These are phyloP conservation scores for Campylomormyrus numenius DNA, from an alignment of 2,113 vertebrate genomes.

Conservation along the genomic window DNA sequence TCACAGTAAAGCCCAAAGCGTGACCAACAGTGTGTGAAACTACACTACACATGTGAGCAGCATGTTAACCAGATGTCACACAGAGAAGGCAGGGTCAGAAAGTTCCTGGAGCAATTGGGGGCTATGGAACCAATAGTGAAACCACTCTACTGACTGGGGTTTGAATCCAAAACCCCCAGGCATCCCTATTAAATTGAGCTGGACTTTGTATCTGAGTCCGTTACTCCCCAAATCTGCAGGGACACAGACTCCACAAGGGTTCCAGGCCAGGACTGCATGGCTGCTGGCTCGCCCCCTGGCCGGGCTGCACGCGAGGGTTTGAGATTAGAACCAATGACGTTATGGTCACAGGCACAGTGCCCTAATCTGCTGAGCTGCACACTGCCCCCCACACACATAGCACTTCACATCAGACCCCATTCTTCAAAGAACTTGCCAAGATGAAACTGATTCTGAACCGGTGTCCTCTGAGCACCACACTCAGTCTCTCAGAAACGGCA, in stretches of 20 bases:
- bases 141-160: not conserved
- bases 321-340: not conserved
- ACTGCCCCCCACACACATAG: not conserved
- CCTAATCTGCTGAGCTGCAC: no score
- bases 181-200: not conserved
- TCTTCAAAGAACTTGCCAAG: not conserved
- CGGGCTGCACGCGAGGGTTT: not conserved
- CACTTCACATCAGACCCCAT: not conserved
- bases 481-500: not conserved
- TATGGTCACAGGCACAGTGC: not conserved
- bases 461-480: not conserved
- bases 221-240: not conserved
- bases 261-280: not conserved
- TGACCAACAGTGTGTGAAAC: not conserved
- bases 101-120: not conserved
- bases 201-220: not conserved
- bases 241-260: not conserved
- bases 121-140: not conserved
- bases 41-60: not conserved
- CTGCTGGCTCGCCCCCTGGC: no score
- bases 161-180: not conserved
- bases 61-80: not conserved
- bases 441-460: not conserved
- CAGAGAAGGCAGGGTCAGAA: not conserved
- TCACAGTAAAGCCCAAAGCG: not conserved